Base-by-base conservation (phyloP, 2,888 invertebrate genomes). In the Macrosiphum euphorbiae region DNA sequence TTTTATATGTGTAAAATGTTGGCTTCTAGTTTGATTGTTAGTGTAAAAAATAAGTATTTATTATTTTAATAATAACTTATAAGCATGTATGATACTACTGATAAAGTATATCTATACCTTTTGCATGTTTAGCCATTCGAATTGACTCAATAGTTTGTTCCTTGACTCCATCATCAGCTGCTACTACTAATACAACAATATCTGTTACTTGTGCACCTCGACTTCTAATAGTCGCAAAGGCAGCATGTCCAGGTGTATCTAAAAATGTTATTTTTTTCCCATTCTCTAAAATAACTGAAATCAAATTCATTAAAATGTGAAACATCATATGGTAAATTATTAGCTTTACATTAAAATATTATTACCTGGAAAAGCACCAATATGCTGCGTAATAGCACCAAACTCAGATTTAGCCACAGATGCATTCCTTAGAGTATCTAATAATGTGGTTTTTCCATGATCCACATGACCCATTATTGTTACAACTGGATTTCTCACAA, bases 401-500 rank as follows among this genome's bases (percentile, higher is more conserved):
- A 99, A 99, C 96, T 99, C 99, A 67, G 97, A 97, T 78, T 98
- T 97, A 0, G 98, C 99, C 7, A 99, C 97, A 84, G 97, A 97
- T 0, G 99, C 97, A 95, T 98, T 97, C 91, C 99, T 96, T 58
- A 99, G 96, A 0, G 98, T 97, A 96, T 99, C 99, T 11, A 99
- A 96, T 10, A 99, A 96, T 0, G 99, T 99, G 5, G 99, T 99
- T 97, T 99, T 99, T 8, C 99, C 99, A 96, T 99, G 99, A 96
- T 99, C 99, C 3, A 99, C 99, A 96, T 99, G 99, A 0, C 99
- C 99, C 99, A 99, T 99, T 90, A 99, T 98, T 11, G 99, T 99
- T 0, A 99, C 99, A 1, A 99, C 98, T 0, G 99, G 99, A 28
- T 98, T 98, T 3, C 99, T 97, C 7, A 97, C 97, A 85, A 97